phyloP scores from a whole-genome alignment of 2,888 invertebrate species.

The Aporophyla nigra region DNA sequence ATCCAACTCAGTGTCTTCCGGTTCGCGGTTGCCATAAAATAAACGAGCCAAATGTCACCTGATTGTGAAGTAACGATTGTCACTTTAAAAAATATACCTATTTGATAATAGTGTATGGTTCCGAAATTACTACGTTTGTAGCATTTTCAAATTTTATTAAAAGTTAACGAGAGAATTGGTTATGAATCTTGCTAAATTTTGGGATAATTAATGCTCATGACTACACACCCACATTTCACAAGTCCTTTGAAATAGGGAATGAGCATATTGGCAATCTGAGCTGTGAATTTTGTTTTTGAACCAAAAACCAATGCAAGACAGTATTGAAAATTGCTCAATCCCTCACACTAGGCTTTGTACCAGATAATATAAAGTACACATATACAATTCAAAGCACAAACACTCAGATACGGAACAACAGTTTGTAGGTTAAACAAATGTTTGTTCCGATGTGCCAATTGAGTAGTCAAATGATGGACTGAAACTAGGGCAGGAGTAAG shows the following conservation, averaged over 20 bases:
- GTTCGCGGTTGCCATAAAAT: no score
- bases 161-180: no score
- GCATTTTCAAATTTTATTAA: no score
- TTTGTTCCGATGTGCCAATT: constrained; percentile 40
- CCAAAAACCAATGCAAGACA: not conserved
- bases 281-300: not conserved
- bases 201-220: not conserved
- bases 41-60: no score
- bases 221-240: not conserved
- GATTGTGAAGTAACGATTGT: no score
- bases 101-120: no score
- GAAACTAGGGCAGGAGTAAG: constrained; percentile 34
- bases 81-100: no score
- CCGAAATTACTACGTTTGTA: no score
- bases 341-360: not conserved
- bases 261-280: not conserved
- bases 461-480: constrained; percentile 39
- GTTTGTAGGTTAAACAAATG: constrained; percentile 43
- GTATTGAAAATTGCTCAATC: not conserved
- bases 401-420: constrained; percentile 4
- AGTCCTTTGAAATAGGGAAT: not conserved
- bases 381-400: constrained; percentile 28
- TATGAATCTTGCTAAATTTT: no score
- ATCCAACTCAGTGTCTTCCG: no score
- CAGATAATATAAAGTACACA: not conserved